Percentiles rank a stretch among this genome's conserved stretches.
Conservation (phyloP, 2,888 invertebrate species). For the Rosalia funebris region DNA sequence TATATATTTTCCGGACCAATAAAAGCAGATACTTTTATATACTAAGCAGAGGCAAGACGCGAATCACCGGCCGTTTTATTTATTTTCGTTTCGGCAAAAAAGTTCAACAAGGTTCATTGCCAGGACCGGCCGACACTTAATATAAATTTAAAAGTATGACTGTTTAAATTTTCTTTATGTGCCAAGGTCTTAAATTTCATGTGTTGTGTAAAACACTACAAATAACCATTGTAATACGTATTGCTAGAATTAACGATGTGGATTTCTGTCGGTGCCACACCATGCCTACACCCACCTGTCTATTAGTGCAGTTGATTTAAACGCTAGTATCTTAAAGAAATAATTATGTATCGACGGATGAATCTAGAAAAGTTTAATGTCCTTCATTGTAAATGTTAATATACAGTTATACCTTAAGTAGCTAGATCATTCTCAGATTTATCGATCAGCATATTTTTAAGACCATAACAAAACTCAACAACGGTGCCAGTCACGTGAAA, state of each 20-base stretch:
- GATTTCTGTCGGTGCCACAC: slow-evolving; percentile 11
- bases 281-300: slow-evolving; percentile 17
- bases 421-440: too few species aligned
- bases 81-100: slow-evolving; percentile 16
- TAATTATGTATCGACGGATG: neutral
- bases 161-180: slow-evolving; percentile 23
- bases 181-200: slow-evolving; percentile 29
- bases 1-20: neutral
- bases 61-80: slow-evolving; percentile 6
- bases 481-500: too few species aligned
- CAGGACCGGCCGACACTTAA: slow-evolving; percentile 15
- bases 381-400: neutral
- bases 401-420: neutral
- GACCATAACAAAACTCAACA: too few species aligned
- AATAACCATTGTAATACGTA: slow-evolving; percentile 4
- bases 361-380: neutral
- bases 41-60: neutral
- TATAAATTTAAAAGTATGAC: slow-evolving; percentile 19
- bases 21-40: neutral
- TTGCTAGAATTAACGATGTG: slow-evolving; percentile 16
- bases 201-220: slow-evolving; percentile 7
- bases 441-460: too few species aligned
- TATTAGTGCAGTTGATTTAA: slow-evolving; percentile 20
- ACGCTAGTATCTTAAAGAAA: neutral
- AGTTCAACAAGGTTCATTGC: slow-evolving; percentile 35